A percentile compares a stretch with the other conserved stretches of the same genome.
These are phyloP conservation scores for Eurois occulta DNA, from an alignment of 2,888 invertebrate genomes.

Conservation along the genomic window DNA sequence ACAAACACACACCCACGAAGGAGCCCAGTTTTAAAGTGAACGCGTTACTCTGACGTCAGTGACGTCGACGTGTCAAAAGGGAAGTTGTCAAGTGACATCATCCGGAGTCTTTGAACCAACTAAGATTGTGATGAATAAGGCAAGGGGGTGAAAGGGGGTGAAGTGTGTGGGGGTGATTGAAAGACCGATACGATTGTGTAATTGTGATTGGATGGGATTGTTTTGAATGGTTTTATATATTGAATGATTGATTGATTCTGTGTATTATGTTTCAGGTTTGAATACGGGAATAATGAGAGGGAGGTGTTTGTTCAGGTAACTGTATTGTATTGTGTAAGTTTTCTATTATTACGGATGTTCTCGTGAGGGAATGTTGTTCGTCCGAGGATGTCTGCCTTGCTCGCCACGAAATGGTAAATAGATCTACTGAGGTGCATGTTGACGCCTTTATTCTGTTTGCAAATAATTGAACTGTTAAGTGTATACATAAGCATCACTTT, in stretches of 20 bases:
- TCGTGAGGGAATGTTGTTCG: neutral
- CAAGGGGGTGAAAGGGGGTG: neutral
- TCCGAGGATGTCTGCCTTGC: neutral
- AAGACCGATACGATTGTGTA: constrained; percentile 29
- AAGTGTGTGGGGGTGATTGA: constrained; percentile 6
- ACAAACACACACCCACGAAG: neutral
- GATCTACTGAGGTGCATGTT: neutral
- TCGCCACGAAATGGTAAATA: neutral
- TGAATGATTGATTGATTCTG: constrained; percentile 35
- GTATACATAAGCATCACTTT: too few species aligned
- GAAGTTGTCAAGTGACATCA: constrained; percentile 58
- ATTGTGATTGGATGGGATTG: constrained; percentile 42
- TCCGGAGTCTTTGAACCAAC: constrained; percentile 35
- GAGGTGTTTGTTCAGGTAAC: constrained; percentile 10
- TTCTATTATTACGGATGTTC: too few species aligned
- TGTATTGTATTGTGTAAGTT: neutral
- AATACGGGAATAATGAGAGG: neutral
- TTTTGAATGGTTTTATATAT: constrained; percentile 37
- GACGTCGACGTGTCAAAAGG: constrained; percentile 35
- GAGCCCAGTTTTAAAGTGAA: constrained; percentile 25
- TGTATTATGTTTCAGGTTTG: constrained; percentile 26
- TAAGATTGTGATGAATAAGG: constrained; percentile 41
- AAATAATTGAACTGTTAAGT: neutral
- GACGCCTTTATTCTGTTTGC: neutral
- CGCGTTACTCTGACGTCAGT: constrained; percentile 19